These are phyloP conservation scores for Podarcis raffonei DNA, from an alignment of 2,113 vertebrate species.

Conservation along the genomic window DNA sequence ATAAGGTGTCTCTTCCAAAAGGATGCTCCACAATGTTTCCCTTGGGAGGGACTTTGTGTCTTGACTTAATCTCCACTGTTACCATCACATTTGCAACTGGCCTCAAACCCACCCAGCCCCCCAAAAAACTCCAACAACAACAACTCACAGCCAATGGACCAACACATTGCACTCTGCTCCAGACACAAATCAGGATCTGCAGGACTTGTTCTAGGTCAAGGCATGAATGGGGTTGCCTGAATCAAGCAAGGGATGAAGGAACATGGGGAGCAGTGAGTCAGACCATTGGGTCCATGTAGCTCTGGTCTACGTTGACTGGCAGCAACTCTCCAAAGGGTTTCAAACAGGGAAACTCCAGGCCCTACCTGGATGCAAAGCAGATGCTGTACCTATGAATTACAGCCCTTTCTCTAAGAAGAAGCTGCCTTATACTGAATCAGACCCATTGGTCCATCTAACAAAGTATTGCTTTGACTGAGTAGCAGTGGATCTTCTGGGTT, in stretches of 20 bases:
- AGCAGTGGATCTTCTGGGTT: no score
- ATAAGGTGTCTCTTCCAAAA: slow-evolving; percentile 40
- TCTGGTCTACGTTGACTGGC: no score
- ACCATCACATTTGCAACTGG: slow-evolving; percentile 71
- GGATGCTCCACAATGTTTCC: slow-evolving; percentile 55
- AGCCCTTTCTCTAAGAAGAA: no score
- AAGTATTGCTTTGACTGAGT: no score
- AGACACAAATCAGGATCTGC: background rate
- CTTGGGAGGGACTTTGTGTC: slow-evolving; percentile 52
- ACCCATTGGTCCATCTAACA: no score
- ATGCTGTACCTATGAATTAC: no score
- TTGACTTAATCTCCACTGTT: slow-evolving; percentile 62
- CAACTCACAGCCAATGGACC: slow-evolving; percentile 12
- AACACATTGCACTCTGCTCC: slow-evolving; percentile 30
- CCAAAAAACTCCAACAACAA: background rate
- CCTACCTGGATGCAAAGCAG: no score
- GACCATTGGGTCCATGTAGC: background rate
- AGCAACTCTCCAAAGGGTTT: no score
- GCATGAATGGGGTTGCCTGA: background rate
- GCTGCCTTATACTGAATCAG: no score
- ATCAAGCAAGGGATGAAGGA: background rate
- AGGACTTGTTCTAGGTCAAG: background rate
- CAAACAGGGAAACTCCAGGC: no score
- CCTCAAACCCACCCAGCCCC: slow-evolving; percentile 32
- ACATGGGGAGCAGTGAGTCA: slow-evolving; percentile 32